Percentiles rank a stretch among this genome's conserved stretches.
Conservation (phyloP, 2,888 invertebrate genomes). For the Acleris emargana region DNA sequence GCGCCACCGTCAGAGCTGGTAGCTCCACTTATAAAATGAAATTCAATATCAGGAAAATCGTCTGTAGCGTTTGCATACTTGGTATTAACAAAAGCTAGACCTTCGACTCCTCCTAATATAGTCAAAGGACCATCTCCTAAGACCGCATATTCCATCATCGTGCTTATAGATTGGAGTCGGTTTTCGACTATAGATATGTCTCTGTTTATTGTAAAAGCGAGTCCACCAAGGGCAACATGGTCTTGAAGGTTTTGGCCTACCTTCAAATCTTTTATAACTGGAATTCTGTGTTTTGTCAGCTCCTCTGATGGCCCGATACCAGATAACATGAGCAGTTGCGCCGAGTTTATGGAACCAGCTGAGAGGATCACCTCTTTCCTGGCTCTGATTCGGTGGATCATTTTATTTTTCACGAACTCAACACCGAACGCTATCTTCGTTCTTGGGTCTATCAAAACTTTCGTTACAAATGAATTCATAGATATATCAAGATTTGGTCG, state of each 20-base stretch:
- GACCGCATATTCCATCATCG: slow-evolving; percentile 92
- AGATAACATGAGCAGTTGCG: slow-evolving; percentile 96
- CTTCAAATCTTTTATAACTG: slow-evolving; percentile 90
- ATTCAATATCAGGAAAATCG: slow-evolving; percentile 95
- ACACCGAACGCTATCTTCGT: slow-evolving; percentile 92
- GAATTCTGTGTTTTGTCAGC: slow-evolving; percentile 88
- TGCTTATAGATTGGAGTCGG: slow-evolving; percentile 90
- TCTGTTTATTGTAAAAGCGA: slow-evolving; percentile 92
- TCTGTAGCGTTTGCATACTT: slow-evolving; percentile 91
- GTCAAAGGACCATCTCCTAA: slow-evolving; percentile 93
- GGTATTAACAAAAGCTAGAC: slow-evolving; percentile 94
- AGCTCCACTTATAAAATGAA: slow-evolving; percentile 94
- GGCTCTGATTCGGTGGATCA: slow-evolving; percentile 89
- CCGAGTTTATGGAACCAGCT: slow-evolving; percentile 96
- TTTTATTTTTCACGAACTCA: slow-evolving; percentile 90
- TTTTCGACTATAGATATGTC: slow-evolving; percentile 91
- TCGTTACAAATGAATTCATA: slow-evolving; percentile 91
- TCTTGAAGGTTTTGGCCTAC: slow-evolving; percentile 96
- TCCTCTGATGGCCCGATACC: slow-evolving; percentile 92
- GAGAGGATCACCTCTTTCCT: slow-evolving; percentile 94
- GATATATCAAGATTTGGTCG: slow-evolving; percentile 93
- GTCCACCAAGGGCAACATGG: slow-evolving; percentile 93
- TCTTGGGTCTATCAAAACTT: slow-evolving; percentile 88
- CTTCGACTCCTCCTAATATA: slow-evolving; percentile 94
- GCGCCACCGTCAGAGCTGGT: slow-evolving; percentile 94